These are phyloP conservation scores for Parus major DNA, from an alignment of 2,113 vertebrate species.

Conservation along the genomic window DNA sequence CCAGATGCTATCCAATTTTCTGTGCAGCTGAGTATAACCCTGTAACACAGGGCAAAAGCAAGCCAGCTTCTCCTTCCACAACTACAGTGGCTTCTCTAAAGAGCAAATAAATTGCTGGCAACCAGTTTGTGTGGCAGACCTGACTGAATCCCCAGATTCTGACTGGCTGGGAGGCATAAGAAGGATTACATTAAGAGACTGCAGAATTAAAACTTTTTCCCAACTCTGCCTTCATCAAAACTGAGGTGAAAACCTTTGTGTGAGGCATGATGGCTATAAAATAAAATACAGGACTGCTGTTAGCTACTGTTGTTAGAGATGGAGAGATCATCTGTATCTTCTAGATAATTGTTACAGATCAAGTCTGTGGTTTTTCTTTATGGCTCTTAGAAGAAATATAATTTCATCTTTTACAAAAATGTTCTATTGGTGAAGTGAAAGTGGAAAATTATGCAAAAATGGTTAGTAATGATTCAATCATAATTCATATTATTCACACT, in stretches of 20 bases:
- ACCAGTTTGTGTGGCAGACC: neutral
- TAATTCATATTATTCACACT: constrained; percentile 28
- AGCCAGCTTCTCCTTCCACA: neutral
- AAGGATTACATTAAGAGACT: neutral
- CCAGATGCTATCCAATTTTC: neutral
- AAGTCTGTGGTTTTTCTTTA: neutral
- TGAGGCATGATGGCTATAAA: neutral
- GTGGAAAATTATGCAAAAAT: constrained; percentile 45
- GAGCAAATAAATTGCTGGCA: neutral
- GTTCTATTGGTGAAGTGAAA: neutral
- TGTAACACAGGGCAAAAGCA: neutral
- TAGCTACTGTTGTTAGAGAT: neutral
- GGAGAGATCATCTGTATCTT: neutral
- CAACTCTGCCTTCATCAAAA: neutral
- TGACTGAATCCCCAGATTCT: neutral
- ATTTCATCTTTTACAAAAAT: constrained; percentile 11
- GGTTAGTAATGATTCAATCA: constrained; percentile 34
- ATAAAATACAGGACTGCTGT: neutral
- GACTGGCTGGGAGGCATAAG: neutral
- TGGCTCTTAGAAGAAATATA: neutral
- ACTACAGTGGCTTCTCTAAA: neutral
- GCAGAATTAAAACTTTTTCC: neutral
- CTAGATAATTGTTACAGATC: neutral
- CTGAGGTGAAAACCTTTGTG: neutral
- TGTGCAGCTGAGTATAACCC: neutral